Evolutionary conservation across 2,797 vertebrate genomes (phyloP).

Genomic region (Hippoglossus hippoglossus): DNA sequence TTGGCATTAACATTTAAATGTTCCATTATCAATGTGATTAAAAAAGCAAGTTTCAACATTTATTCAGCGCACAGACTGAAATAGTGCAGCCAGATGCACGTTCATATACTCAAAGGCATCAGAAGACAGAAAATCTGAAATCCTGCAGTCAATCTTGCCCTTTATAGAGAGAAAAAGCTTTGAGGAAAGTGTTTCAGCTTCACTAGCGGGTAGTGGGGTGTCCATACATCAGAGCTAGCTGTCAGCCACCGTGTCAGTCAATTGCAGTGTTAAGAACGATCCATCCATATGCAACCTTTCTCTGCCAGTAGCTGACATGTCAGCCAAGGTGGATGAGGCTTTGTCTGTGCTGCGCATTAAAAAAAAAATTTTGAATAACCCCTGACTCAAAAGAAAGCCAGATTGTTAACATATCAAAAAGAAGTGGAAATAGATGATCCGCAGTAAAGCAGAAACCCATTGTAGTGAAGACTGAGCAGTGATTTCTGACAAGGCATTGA

Average conservation of each 20-base stretch:
- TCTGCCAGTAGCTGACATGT: constrained; percentile 32
- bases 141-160: constrained; percentile 54
- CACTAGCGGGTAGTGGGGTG: constrained; percentile 38
- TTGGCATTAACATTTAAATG: neutral
- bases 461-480: neutral
- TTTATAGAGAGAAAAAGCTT: constrained; percentile 50
- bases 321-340: constrained; percentile 20
- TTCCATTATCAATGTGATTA: neutral
- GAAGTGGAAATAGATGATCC: neutral
- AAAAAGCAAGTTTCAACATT: neutral
- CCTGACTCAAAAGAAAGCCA: neutral
- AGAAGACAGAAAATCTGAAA: constrained; percentile 37
- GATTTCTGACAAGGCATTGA: neutral
- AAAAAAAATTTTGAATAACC: constrained; percentile 11
- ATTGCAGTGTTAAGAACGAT: constrained; percentile 35
- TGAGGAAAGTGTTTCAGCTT: constrained; percentile 55
- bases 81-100: neutral
- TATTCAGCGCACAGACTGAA: neutral
- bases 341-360: constrained; percentile 24
- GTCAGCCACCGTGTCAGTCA: constrained; percentile 59
- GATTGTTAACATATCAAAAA: constrained; percentile 4
- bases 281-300: constrained; percentile 60
- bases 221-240: constrained; percentile 66
- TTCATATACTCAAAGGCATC: constrained; percentile 14
- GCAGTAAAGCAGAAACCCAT: neutral